Percentiles rank a stretch among this genome's conserved stretches.
Conservation (phyloP, 2,113 vertebrate genomes). For the Pantherophis guttatus region DNA sequence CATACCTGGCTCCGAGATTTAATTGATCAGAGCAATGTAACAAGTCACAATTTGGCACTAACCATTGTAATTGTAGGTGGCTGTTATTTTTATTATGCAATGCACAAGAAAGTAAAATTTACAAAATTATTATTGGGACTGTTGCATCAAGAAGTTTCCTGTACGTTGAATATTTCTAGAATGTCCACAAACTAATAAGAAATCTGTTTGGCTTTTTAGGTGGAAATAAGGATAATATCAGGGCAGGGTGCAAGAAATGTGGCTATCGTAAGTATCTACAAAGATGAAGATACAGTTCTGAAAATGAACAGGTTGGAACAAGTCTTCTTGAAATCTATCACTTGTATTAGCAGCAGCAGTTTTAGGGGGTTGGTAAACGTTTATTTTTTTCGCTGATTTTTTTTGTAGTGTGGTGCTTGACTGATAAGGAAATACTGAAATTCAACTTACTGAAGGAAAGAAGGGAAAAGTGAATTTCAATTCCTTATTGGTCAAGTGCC, state of each 20-base stretch:
- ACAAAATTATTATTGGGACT: background rate
- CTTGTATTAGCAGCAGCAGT: background rate
- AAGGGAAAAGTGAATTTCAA: background rate
- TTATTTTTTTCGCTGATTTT: background rate
- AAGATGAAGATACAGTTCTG: background rate
- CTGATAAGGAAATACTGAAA: background rate
- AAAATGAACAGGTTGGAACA: background rate
- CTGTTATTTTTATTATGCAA: background rate
- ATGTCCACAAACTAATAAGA: background rate
- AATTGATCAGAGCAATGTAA: too few relatives aligned
- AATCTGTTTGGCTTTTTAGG: slow-evolving; percentile 70
- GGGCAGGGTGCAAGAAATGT: slow-evolving; percentile 97
- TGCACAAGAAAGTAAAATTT: background rate
- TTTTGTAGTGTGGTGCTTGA: background rate
- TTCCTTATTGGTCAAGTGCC: background rate
- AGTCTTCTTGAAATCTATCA: background rate
- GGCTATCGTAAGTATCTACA: slow-evolving; percentile 90
- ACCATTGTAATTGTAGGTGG: background rate
- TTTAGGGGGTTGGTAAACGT: too few relatives aligned
- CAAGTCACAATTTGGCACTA: background rate
- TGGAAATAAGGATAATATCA: slow-evolving; percentile 94
- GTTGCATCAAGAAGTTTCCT: background rate
- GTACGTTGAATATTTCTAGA: background rate
- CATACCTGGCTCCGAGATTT: background rate
- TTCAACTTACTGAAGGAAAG: background rate